Base-by-base conservation (phyloP, 2,113 vertebrate species). In the Eretmochelys imbricata region DNA sequence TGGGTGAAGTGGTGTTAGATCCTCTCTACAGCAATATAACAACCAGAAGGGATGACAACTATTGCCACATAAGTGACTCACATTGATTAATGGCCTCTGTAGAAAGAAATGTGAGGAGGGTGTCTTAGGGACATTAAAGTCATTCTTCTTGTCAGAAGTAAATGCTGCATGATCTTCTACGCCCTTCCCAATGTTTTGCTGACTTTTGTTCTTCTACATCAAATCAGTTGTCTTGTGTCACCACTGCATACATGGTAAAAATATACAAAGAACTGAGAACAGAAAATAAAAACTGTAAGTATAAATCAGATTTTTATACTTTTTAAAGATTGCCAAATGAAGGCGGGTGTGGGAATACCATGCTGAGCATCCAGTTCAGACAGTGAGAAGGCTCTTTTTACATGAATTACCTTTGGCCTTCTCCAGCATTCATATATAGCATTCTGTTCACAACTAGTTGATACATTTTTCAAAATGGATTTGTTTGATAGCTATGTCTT, bases 101-200 rank as follows among this genome's bases (percentile, higher is more conserved):
- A 80, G 79, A 38, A 94, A 80, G 50, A 85, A 79, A 94, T 88
- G 57, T 80, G 88, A 91, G 57, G 53, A 87, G 48, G 14, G 38
- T 88, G 31, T 48, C 49, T n/a, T 3, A 80, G 88, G 80, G 69
- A 88, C 69, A 89, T 82, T 75, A 5, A 88, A 97, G 91, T 88
- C 53, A 42, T 91, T 95, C 87, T 93, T 96, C 75, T 93, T 97
- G 84, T 93, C 90, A 84, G 80, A 80, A 92, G 46, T 92, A 90
- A 96, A 72, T 51, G 48, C 27, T 89, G 5, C 10, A 2, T 42
- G 51, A 19, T 90, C 14, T 75, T 85, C 25, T 72, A 55, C 94
- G 94, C 31, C 51, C 86, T 95, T 96, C 62, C 53, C 82, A 50
- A 27, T 38, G 50, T 84, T 80, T 27, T 65, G 14, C 76, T 38